Evolutionary conservation across 2,888 invertebrate genomes (phyloP).

Genomic region (Volucella inflata): DNA sequence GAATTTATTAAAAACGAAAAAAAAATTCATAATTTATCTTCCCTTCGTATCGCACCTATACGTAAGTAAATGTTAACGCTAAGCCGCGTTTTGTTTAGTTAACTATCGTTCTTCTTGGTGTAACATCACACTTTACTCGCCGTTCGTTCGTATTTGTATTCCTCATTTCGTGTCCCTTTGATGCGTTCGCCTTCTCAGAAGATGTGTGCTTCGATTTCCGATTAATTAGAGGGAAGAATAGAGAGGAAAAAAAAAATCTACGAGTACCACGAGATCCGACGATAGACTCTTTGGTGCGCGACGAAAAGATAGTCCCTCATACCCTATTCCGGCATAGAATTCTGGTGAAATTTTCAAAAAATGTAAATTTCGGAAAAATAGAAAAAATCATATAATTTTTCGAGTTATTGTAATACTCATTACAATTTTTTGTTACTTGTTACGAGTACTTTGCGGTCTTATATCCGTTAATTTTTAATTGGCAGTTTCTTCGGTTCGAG

Average conservation of each 20-base stretch:
- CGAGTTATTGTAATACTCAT: background rate
- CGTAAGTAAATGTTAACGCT: too few relatives aligned
- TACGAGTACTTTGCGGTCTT: conserved; percentile 52
- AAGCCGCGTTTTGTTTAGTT: conserved; percentile 32
- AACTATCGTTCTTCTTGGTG: conserved; percentile 8
- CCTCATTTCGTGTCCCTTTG: too few relatives aligned
- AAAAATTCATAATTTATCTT: conserved; percentile 29
- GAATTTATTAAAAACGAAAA: conserved; percentile 16
- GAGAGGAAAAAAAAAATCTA: conserved; percentile 23
- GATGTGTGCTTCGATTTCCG: conserved; percentile 51
- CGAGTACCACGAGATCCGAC: conserved; percentile 11
- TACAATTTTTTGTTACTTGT: conserved; percentile 21
- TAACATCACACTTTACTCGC: conserved; percentile 18
- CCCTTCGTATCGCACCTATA: conserved; percentile 12
- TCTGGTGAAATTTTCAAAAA: conserved; percentile 60
- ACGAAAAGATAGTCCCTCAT: conserved; percentile 35
- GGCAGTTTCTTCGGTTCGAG: conserved; percentile 44
- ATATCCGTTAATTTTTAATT: conserved; percentile 51
- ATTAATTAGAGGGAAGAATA: conserved; percentile 54
- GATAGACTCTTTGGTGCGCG: conserved; percentile 57
- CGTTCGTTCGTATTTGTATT: background rate
- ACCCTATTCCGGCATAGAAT: conserved; percentile 8
- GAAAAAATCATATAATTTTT: background rate
- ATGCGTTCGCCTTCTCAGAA: conserved; percentile 3
- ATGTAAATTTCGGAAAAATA: conserved; percentile 53